Base-by-base conservation (phyloP, 2,797 vertebrate species). In the Ctenochaetus hawaiiensis region DNA sequence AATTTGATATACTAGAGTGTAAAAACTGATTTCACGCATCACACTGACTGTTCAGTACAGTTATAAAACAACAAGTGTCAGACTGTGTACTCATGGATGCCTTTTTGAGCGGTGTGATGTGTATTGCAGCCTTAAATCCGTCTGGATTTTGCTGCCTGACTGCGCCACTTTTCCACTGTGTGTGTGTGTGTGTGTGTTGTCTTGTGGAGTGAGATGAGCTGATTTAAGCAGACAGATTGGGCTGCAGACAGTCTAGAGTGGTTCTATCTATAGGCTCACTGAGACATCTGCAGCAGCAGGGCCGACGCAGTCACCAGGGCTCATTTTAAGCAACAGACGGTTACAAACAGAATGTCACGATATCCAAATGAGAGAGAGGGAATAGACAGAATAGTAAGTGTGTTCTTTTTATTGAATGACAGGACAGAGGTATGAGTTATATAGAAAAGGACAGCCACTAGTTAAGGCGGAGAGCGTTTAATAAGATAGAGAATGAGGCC, bases 241-340 rank as follows among this genome's bases (percentile, higher is more conserved):
- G 22, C 63, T 71, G 60, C 74, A 43, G 30, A 34, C 30, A 73
- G 84, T 81, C 57, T 70, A 57, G 39, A 78, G 49, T n/a, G 57
- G 70, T 17, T 86, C 83, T 92, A 87, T 91, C 77, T 92, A 85
- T 89, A 87, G 84, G 22, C 39, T 51, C 51, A 48, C 60, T 49
- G 80, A 85, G 82, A 90, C 81, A 85, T 86, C 66, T 88, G 85
- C 80, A 86, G 57, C 85, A 83, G 83, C 81, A 34, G 85, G 82
- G 81, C 67, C 58, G 57, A 67, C 20, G 16, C 68, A 82, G 76
- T 90, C 81, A 81, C 79, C 18, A 34, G 16, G 78, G 83, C 84
- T 81, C 64, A 68, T 89, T 87, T 86, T 75, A 59, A 73, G 63
- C 75, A 70, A 62, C 74, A 78, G 75, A 72, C 53, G 23, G 71